Conservation (phyloP, 2,888 invertebrate genomes). For the Macrophya annulata region DNA sequence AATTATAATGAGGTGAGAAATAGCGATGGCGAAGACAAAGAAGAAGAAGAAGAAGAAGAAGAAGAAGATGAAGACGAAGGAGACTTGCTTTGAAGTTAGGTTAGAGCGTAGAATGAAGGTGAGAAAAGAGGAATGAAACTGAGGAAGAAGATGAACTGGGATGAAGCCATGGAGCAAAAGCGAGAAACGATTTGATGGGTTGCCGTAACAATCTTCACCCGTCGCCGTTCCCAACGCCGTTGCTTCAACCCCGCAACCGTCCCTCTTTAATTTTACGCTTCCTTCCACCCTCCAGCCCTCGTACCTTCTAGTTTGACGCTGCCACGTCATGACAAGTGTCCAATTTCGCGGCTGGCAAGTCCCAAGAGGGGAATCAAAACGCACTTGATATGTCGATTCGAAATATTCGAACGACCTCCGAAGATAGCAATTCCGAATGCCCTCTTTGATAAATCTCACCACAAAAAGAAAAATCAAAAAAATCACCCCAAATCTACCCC, state of each 20-base stretch:
- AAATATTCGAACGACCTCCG: constrained; percentile 27
- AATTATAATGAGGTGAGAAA: neutral
- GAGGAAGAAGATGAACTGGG: constrained; percentile 25
- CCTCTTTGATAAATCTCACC: constrained; percentile 10
- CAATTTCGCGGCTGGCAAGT: constrained; percentile 41
- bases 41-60: neutral
- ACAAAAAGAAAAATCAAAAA: neutral
- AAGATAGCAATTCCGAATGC: constrained; percentile 19
- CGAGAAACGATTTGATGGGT: constrained; percentile 46
- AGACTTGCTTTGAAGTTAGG: neutral
- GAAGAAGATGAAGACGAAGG: neutral
- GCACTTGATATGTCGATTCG: constrained; percentile 32
- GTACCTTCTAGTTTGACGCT: constrained; percentile 41
- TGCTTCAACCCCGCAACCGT: neutral
- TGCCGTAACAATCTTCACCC: constrained; percentile 28
- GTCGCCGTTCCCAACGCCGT: neutral
- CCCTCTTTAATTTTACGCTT: constrained; percentile 45
- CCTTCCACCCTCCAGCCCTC: constrained; percentile 17
- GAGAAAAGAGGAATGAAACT: constrained; percentile 28
- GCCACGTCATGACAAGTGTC: constrained; percentile 43
- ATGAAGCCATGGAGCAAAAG: neutral
- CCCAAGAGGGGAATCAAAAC: constrained; percentile 43
- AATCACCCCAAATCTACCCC: neutral
- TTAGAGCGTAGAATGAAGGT: neutral
- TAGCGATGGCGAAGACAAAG: constrained; percentile 3